Evolutionary conservation across 2,113 vertebrate species (phyloP).

Genomic region (Elaphurus davidianus): DNA sequence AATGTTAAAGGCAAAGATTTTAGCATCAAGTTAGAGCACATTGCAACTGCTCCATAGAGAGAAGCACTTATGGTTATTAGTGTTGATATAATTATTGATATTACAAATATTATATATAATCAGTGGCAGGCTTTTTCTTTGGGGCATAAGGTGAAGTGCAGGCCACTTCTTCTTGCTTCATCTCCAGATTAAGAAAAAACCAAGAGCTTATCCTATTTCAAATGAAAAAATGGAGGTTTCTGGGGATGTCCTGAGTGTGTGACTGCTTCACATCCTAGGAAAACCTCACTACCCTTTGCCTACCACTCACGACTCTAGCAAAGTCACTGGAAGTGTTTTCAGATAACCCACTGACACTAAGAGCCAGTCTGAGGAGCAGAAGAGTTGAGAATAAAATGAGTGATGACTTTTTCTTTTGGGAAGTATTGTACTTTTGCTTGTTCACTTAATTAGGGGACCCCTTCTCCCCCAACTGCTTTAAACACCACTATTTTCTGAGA

Average conservation of each 20-base stretch:
- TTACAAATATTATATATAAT: background rate
- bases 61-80: background rate
- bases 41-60: background rate
- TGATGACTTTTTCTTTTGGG: background rate
- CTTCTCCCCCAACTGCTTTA: background rate
- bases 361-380: background rate
- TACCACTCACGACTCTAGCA: background rate
- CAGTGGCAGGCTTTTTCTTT: background rate
- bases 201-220: background rate
- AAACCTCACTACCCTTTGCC: background rate
- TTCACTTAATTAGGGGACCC: background rate
- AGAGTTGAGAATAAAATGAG: background rate
- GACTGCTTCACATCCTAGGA: background rate
- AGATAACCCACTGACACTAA: background rate
- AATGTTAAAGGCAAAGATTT: background rate
- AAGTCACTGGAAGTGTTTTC: background rate
- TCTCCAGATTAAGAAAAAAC: background rate
- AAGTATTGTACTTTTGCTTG: background rate
- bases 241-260: background rate
- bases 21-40: background rate
- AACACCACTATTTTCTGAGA: background rate
- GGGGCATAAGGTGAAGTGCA: background rate
- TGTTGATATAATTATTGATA: background rate
- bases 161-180: background rate
- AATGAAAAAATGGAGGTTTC: background rate